Percentiles rank a stretch among this genome's conserved stretches.
These are phyloP conservation scores for Halesus radiatus DNA, from an alignment of 1,140 invertebrate species.

Conservation along the genomic window DNA sequence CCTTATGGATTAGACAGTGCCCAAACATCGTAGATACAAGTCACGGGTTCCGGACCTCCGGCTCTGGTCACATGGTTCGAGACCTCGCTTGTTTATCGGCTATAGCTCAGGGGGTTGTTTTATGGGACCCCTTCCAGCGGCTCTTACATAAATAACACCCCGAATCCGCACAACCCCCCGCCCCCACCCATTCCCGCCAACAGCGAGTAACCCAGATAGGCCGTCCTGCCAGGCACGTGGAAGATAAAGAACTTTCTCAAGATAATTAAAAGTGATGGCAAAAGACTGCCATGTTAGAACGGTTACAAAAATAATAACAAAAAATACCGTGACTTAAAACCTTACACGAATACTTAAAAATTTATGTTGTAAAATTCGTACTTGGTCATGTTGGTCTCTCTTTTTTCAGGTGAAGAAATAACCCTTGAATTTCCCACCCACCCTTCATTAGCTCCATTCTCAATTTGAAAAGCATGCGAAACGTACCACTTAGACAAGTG, in stretches of 20 bases:
- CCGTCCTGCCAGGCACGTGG: neutral
- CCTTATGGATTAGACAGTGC: neutral
- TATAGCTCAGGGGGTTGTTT: slow-evolving; percentile 10
- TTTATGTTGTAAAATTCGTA: no score
- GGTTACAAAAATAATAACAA: neutral
- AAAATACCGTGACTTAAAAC: no score
- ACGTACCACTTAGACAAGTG: no score
- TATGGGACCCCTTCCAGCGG: neutral
- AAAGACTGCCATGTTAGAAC: neutral
- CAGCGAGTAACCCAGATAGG: neutral
- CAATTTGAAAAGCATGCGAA: no score
- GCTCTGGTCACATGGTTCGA: neutral
- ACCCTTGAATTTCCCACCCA: no score
- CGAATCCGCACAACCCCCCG: neutral
- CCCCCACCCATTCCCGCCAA: neutral
- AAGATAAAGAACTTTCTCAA: slow-evolving; percentile 9
- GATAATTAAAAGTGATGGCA: slow-evolving; percentile 4
- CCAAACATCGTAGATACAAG: neutral
- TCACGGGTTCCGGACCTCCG: neutral
- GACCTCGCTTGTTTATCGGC: slow-evolving; percentile 4
- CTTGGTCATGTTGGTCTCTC: no score
- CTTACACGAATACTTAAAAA: no score
- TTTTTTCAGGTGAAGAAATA: no score
- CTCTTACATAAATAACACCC: slow-evolving; percentile 24
- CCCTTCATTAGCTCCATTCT: no score